A percentile compares a stretch with the other conserved stretches of the same genome.
phyloP scores from a whole-genome alignment of 1,140 invertebrate genomes.

The Maconellicoccus hirsutus region DNA sequence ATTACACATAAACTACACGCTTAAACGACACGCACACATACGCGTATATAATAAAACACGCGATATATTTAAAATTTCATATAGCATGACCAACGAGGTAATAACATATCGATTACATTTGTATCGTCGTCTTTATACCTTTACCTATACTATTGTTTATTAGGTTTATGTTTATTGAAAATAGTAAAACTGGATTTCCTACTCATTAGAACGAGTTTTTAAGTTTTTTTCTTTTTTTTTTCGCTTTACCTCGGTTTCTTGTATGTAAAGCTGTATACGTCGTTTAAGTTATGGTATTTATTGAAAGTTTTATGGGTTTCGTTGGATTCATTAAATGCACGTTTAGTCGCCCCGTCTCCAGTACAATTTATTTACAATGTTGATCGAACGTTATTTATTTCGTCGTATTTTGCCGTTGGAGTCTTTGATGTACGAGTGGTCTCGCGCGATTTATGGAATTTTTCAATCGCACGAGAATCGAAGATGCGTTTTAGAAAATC shows the following conservation, averaged over 20 bases:
- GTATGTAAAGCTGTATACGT: background rate
- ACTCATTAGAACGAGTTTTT: background rate
- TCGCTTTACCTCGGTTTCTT: too few relatives aligned
- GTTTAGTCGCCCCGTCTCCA: too few relatives aligned
- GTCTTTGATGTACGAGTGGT: too few relatives aligned
- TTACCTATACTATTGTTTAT: background rate
- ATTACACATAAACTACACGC: too few relatives aligned
- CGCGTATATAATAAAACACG: background rate
- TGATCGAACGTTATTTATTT: too few relatives aligned
- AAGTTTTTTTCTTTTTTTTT: too few relatives aligned
- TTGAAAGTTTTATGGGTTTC: background rate
- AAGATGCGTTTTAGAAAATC: too few relatives aligned
- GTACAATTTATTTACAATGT: too few relatives aligned
- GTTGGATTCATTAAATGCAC: background rate
- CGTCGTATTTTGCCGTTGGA: too few relatives aligned
- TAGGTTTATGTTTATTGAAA: background rate
- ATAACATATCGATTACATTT: background rate
- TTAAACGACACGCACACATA: too few relatives aligned
- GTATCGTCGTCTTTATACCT: background rate
- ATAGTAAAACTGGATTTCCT: background rate
- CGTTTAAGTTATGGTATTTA: background rate
- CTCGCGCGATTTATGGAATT: too few relatives aligned
- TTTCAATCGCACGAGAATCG: too few relatives aligned
- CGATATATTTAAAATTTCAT: slow-evolving; percentile 2
- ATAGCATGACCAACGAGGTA: background rate